Conservation (phyloP, 2,113 vertebrate species). For the Pao palembangensis region DNA sequence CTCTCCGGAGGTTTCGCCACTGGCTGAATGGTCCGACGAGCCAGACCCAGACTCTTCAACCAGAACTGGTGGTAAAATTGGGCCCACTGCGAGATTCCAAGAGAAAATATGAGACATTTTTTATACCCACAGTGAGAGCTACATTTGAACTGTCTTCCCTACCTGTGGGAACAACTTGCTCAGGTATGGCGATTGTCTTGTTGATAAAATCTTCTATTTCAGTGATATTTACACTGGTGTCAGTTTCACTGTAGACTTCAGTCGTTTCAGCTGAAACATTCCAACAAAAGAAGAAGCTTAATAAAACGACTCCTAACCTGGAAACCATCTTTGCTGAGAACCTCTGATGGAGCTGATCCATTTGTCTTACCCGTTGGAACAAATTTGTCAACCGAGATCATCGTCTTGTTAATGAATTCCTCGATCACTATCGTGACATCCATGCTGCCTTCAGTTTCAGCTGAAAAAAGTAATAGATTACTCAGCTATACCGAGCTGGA, state of each 20-base stretch:
- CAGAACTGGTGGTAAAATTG: conserved; percentile 62
- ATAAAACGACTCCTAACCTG: background rate
- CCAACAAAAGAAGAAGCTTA: background rate
- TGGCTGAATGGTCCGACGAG: conserved; percentile 50
- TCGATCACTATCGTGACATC: conserved; percentile 8
- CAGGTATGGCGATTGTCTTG: conserved; percentile 16
- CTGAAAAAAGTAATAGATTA: conserved; percentile 17
- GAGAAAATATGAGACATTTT: background rate
- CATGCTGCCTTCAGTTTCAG: conserved; percentile 26
- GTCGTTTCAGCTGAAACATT: conserved; percentile 36
- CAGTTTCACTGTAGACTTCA: conserved; percentile 40
- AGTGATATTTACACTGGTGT: conserved; percentile 22
- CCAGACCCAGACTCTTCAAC: conserved; percentile 58
- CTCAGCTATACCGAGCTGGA: no score
- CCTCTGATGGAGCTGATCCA: background rate
- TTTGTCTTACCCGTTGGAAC: conserved; percentile 35
- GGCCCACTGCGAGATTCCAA: conserved; percentile 61
- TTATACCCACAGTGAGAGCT: background rate
- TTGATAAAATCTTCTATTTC: conserved; percentile 37
- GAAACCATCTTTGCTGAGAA: background rate
- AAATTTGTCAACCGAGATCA: conserved; percentile 11
- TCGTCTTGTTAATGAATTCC: conserved; percentile 32
- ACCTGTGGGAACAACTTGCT: conserved; percentile 35
- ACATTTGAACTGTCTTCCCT: background rate
- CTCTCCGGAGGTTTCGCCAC: conserved; percentile 60